Percentiles rank a stretch among this genome's conserved stretches.
These are phyloP conservation scores for Drosophila nannoptera DNA, from an alignment of 1,140 invertebrate species.

Conservation along the genomic window DNA sequence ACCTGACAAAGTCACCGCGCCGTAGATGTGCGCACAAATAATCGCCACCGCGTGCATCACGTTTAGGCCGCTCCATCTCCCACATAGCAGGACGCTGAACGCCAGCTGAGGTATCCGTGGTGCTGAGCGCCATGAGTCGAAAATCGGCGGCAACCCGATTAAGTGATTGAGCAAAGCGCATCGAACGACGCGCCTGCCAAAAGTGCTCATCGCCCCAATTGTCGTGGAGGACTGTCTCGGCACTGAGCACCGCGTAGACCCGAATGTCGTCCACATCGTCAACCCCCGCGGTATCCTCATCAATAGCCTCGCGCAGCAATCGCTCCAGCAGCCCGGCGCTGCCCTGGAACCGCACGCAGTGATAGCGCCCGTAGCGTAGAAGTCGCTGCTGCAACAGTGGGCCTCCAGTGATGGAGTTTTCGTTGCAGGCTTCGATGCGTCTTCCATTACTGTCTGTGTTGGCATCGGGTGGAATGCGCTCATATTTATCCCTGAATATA, in stretches of 20 bases:
- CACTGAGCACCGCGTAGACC: conserved; percentile 89
- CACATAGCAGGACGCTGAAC: conserved; percentile 71
- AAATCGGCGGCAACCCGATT: conserved; percentile 86
- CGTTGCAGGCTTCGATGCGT: conserved; percentile 44
- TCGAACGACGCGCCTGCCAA: conserved; percentile 93
- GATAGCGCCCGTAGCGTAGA: conserved; percentile 81
- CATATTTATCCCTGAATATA: conserved; percentile 90
- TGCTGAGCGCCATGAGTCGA: conserved; percentile 85
- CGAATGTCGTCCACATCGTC: conserved; percentile 47
- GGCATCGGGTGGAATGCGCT: conserved; percentile 81
- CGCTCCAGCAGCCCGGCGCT: conserved; percentile 83
- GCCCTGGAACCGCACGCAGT: conserved; percentile 93
- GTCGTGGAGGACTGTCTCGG: conserved; percentile 94
- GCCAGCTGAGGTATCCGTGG: conserved; percentile 79
- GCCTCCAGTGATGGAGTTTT: conserved; percentile 49
- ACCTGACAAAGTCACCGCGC: conserved; percentile 88
- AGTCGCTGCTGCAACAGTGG: conserved; percentile 57
- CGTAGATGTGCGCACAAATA: conserved; percentile 90
- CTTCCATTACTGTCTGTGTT: not conserved
- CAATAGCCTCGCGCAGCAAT: conserved; percentile 70
- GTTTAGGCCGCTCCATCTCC: conserved; percentile 69
- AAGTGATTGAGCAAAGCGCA: conserved; percentile 90
- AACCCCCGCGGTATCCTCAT: conserved; percentile 49
- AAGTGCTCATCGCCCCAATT: conserved; percentile 89
- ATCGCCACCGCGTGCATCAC: conserved; percentile 84